Base-by-base conservation (phyloP, 1,140 invertebrate species). In the Drosophila orena region DNA sequence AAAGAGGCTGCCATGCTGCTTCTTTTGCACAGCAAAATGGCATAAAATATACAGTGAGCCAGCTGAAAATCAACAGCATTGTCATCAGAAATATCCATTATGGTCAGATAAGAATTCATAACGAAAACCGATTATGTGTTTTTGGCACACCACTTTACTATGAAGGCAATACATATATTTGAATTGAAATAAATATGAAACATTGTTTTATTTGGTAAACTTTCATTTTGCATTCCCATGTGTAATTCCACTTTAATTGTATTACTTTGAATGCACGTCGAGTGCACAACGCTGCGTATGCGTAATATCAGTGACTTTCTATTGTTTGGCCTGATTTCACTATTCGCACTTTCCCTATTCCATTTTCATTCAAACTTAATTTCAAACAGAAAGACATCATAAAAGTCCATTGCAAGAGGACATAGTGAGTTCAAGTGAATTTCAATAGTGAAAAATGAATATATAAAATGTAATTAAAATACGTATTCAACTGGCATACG, bases 361-460 rank as follows among this genome's bases (percentile, higher is more conserved):
- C 42, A 68, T 56, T 60, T 78, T 58, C 42, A 43, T 69, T 86
- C 61, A 40, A 81, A 49, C 85, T 74, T 69, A 80, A 62, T 81
- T 81, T 71, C 43, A 40, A 46, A 37, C n/a, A 62, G 20, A 76
- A 76, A 80, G 66, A 47, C 56, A 84, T 57, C 60, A 60, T 70
- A 62, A 59, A 65, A 52, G 38, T 47, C 40, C 42, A 49, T 71
- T 60, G 43, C 40, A 35, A 49, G 37, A 47, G 40, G 14, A 70
- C 38, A 58, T 46, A 71, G 74, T 75, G 57, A 68, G 64, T 77
- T 70, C 64, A 69, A 79, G 56, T 77, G 52, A 70, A 52, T 66
- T 59, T 46, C 27, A 58, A 69, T 46, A 47, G 60, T 69, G 66
- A 77, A 55, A 64, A 53, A 79, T 58, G 14, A 12, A 20, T 34